phyloP scores from a whole-genome alignment of 2,888 invertebrate species.

The Sarcophaga rosellei region DNA sequence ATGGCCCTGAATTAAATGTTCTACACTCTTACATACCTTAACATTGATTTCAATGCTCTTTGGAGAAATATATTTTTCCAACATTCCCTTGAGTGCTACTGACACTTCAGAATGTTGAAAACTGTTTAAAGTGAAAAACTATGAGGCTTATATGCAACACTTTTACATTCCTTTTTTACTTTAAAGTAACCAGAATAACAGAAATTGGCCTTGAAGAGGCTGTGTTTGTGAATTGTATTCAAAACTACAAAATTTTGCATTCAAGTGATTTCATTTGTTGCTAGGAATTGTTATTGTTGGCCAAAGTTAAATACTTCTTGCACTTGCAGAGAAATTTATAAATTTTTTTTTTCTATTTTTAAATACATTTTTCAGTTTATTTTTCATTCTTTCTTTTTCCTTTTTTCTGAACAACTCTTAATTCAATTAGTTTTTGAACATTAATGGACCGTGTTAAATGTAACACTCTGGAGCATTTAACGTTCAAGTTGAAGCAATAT shows the following conservation, averaged over 20 bases:
- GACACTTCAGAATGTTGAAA: constrained; percentile 17
- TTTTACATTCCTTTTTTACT: neutral
- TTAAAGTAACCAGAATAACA: constrained; percentile 19
- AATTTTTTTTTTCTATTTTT: neutral
- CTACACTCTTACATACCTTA: neutral
- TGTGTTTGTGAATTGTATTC: constrained; percentile 17
- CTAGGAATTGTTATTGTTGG: neutral
- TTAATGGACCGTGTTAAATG: constrained; percentile 48
- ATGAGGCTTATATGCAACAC: neutral
- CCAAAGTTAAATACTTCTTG: neutral
- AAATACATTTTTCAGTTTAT: neutral
- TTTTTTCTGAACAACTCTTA: neutral
- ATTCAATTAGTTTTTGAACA: constrained; percentile 54
- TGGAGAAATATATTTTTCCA: neutral
- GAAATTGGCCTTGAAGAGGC: constrained; percentile 34
- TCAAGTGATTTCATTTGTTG: neutral
- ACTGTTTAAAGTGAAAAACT: neutral
- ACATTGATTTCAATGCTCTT: neutral
- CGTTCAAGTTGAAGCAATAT: neutral
- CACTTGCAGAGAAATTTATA: neutral
- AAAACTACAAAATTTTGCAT: neutral
- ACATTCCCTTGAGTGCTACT: constrained; percentile 16
- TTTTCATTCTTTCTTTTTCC: neutral
- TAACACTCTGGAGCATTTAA: constrained; percentile 1
- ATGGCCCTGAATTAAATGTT: no score